Evolutionary conservation across 2,888 invertebrate species (phyloP).

Genomic region (Lacanobia oleracea): DNA sequence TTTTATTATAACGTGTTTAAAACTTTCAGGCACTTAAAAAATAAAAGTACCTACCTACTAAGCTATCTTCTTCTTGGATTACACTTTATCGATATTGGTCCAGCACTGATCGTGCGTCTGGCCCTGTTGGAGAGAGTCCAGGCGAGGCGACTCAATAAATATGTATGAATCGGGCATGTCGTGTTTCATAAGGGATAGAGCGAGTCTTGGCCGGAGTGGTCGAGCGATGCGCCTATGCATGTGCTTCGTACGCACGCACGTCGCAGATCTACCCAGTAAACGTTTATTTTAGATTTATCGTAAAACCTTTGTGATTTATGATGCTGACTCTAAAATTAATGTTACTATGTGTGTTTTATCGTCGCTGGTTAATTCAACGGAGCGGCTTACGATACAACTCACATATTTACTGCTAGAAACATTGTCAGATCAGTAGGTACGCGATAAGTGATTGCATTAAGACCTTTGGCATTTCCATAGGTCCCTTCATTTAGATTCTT

Average conservation of each 20-base stretch:
- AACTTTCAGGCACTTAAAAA: background rate
- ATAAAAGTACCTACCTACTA: background rate
- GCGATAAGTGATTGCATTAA: background rate
- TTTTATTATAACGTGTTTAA: too few relatives aligned
- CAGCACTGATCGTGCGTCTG: conserved; percentile 37
- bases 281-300: conserved; percentile 36
- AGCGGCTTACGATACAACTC: conserved; percentile 12
- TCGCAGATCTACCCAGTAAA: background rate
- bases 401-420: conserved; percentile 20
- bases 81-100: conserved; percentile 8
- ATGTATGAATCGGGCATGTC: conserved; percentile 78
- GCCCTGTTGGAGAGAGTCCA: conserved; percentile 74
- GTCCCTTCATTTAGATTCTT: conserved; percentile 22
- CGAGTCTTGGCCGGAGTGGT: conserved; percentile 40
- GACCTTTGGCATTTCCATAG: background rate
- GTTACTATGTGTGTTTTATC: conserved; percentile 50
- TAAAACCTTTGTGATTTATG: conserved; percentile 41
- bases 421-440: conserved; percentile 7
- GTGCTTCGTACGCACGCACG: background rate
- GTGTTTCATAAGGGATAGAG: conserved; percentile 68
- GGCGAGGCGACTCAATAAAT: conserved; percentile 77
- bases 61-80: background rate
- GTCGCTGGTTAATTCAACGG: conserved; percentile 38
- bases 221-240: conserved; percentile 12
- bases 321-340: conserved; percentile 35